Evolutionary conservation across 2,797 vertebrate genomes (phyloP).

Genomic region (Chiloscyllium punctatum): DNA sequence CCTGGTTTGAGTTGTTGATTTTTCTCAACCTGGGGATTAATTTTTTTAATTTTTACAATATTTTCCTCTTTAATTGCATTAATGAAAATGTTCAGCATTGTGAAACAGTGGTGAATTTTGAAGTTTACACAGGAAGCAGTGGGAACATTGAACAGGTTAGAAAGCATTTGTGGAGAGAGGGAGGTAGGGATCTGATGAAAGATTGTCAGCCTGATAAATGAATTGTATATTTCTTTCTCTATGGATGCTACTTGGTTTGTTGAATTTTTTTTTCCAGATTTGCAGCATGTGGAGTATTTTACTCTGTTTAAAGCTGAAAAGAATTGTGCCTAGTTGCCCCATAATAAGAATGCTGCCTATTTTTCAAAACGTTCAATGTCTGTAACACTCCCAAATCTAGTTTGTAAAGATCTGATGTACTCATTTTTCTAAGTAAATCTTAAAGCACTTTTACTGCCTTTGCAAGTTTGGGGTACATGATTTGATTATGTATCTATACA

Average conservation of each 20-base stretch:
- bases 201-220: not conserved
- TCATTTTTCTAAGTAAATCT: not conserved
- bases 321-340: slow-evolving; percentile 11
- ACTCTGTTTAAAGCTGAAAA: not conserved
- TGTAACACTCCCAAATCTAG: slow-evolving; percentile 3
- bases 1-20: not conserved
- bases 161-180: not conserved
- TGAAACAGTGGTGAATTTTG: not conserved
- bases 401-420: not conserved
- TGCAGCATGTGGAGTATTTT: not conserved
- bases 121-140: not conserved
- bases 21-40: not conserved
- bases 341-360: not conserved
- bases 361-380: not conserved
- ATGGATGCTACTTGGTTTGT: not conserved
- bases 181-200: too few relatives aligned
- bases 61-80: not conserved
- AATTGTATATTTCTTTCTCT: not conserved
- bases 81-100: not conserved
- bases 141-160: not conserved
- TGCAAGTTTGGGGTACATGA: not conserved
- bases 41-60: not conserved
- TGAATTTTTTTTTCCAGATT: not conserved
- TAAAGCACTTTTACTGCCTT: slow-evolving; percentile 27
- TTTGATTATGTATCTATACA: not conserved